Conservation (phyloP, 2,113 vertebrate species). For the Eulacestoma nigropectus region DNA sequence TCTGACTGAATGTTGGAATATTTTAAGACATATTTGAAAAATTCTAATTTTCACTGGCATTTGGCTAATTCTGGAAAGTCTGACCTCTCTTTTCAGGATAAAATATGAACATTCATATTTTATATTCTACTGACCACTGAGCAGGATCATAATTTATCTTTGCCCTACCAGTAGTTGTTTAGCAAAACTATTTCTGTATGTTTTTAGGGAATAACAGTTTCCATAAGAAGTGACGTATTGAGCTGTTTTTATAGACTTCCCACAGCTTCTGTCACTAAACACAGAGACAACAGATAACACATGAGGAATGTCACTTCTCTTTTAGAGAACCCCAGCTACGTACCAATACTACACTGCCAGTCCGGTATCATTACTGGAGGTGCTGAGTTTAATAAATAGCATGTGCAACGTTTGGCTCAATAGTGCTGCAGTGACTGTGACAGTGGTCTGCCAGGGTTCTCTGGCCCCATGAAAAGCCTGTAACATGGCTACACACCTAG, state of each 20-base stretch:
- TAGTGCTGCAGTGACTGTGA: not conserved
- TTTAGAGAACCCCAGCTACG: not conserved
- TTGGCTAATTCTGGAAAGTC: not conserved
- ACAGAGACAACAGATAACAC: not conserved
- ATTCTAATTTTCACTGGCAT: not conserved
- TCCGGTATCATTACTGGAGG: not conserved
- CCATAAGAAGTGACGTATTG: slow-evolving; percentile 10
- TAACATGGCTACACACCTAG: not conserved
- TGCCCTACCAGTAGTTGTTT: not conserved
- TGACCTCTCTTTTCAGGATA: not conserved
- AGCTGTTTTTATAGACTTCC: slow-evolving; percentile 32
- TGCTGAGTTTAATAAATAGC: not conserved
- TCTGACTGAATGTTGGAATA: not conserved
- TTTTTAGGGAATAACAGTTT: not conserved
- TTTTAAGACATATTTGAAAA: not conserved
- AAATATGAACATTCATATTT: not conserved
- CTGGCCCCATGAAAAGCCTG: not conserved
- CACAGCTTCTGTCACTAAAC: slow-evolving; percentile 27
- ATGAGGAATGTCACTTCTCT: not conserved
- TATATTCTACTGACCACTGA: not conserved
- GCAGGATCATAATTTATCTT: not conserved
- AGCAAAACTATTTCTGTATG: slow-evolving; percentile 4
- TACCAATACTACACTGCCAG: not conserved
- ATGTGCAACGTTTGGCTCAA: not conserved
- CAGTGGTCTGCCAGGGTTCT: not conserved